phyloP scores from a whole-genome alignment of 2,888 invertebrate species.

The Lasioglossum morio region DNA sequence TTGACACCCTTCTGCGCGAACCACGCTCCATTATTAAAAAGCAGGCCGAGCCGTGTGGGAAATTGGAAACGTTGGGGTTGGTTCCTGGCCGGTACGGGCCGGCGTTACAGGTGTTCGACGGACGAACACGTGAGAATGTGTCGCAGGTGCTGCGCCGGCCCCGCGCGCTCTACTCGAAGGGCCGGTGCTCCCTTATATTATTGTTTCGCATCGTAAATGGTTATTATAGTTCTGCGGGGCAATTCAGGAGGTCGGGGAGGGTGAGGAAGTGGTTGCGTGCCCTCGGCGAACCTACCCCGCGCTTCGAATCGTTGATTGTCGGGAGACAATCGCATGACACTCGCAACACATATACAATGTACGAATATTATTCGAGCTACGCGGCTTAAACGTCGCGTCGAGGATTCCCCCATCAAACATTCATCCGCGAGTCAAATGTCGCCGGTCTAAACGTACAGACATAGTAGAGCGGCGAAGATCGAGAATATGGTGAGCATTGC shows the following conservation, averaged over 20 bases:
- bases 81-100: constrained; percentile 45
- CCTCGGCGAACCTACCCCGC: not conserved
- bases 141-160: constrained; percentile 79
- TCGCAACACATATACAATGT: not conserved
- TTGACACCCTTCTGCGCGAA: constrained; percentile 30
- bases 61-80: constrained; percentile 67
- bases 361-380: not conserved
- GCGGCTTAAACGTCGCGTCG: not conserved
- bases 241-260: constrained; percentile 31
- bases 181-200: constrained; percentile 65
- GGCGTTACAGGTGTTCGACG: constrained; percentile 80
- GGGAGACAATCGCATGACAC: not conserved
- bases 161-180: constrained; percentile 27
- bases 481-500: too few species aligned
- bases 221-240: constrained; percentile 64
- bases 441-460: too few species aligned
- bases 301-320: not conserved
- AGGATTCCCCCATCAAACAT: not conserved
- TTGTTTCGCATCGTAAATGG: constrained; percentile 76
- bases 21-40: constrained; percentile 36
- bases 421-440: not conserved
- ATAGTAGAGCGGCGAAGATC: too few species aligned
- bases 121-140: constrained; percentile 81
- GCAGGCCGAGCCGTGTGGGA: constrained; percentile 64
- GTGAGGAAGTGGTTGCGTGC: not conserved